Conservation (phyloP, 2,113 vertebrate genomes). For the Sapayoa aenigma region DNA sequence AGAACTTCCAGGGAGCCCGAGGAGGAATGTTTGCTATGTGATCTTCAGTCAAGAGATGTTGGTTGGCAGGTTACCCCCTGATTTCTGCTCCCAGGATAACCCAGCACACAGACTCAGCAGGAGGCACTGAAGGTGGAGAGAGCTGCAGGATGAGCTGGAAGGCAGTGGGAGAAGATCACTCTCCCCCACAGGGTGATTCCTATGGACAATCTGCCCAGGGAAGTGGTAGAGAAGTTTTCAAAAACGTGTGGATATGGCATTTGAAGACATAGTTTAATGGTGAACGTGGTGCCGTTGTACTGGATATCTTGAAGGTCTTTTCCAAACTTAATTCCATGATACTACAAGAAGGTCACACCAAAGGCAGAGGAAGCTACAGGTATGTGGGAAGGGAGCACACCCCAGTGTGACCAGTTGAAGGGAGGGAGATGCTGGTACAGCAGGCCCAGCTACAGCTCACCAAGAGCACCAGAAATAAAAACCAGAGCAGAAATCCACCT, state of each 20-base stretch:
- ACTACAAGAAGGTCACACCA: neutral
- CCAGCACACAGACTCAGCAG: neutral
- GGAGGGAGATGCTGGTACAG: neutral
- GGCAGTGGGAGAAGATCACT: neutral
- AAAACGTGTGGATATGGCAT: fast-evolving
- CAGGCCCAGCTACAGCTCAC: neutral
- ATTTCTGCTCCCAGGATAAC: neutral
- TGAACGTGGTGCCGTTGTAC: neutral
- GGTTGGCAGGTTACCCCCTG: neutral
- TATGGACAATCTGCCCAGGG: neutral
- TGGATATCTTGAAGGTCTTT: neutral
- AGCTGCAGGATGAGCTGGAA: neutral
- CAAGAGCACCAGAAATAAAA: neutral
- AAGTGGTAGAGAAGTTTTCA: neutral
- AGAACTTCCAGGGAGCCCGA: neutral
- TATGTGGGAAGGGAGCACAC: neutral
- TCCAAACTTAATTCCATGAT: neutral
- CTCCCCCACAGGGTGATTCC: neutral
- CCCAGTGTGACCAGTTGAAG: neutral
- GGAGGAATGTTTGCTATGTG: neutral
- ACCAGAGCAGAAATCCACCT: neutral
- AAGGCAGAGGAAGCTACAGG: neutral
- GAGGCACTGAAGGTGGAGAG: neutral
- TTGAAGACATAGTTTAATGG: neutral
- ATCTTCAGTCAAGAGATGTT: neutral